A percentile compares a stretch with the other conserved stretches of the same genome.
Conservation (phyloP, 2,888 invertebrate species). For the Nineta flava region DNA sequence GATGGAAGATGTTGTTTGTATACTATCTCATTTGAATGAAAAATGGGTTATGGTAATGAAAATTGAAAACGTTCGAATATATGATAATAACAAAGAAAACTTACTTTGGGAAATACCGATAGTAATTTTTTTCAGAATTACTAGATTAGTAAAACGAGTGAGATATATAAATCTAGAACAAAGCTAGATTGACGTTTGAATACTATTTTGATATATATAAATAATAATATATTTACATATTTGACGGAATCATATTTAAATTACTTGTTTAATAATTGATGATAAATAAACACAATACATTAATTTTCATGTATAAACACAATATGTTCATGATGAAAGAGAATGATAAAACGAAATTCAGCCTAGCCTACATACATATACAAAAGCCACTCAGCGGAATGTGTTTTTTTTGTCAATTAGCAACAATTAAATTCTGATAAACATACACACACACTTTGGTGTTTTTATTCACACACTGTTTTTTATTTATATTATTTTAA, state of each 20-base stretch:
- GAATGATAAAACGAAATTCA: slow-evolving; percentile 3
- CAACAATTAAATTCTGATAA: neutral
- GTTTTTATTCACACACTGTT: too few relatives aligned
- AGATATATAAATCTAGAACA: neutral
- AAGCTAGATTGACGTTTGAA: slow-evolving; percentile 2
- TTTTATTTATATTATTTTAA: too few relatives aligned
- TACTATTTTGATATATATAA: neutral
- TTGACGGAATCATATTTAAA: neutral
- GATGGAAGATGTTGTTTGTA: too few relatives aligned
- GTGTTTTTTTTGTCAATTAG: neutral
- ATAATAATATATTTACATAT: too few relatives aligned
- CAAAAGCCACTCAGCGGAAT: neutral
- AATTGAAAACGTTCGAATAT: too few relatives aligned
- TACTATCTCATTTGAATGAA: too few relatives aligned
- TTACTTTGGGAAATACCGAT: neutral
- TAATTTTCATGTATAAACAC: slow-evolving; percentile 1
- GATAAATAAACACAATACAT: neutral
- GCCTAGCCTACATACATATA: slow-evolving; percentile 3
- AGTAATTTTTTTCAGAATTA: neutral
- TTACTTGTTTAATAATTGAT: neutral
- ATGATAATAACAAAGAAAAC: neutral
- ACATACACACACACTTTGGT: neutral
- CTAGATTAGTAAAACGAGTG: neutral
- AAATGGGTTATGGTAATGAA: too few relatives aligned
- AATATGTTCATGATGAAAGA: slow-evolving; percentile 1